Conservation (phyloP, 2,888 invertebrate genomes). For the Sacculina carcini region DNA sequence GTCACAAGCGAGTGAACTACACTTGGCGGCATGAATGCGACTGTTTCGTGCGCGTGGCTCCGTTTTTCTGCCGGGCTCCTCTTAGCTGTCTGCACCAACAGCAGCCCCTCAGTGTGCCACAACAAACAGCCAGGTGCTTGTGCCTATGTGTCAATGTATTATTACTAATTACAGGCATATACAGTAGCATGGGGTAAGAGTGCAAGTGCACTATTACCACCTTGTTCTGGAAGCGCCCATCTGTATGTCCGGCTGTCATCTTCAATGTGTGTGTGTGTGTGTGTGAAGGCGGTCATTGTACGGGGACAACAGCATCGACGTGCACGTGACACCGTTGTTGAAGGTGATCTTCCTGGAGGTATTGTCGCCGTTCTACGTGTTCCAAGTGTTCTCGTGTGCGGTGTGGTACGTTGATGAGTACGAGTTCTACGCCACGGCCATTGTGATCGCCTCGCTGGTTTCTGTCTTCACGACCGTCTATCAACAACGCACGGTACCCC, state of each 20-base stretch:
- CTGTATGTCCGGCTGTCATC: too few species aligned
- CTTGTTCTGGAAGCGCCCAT: too few species aligned
- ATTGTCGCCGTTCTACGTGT: conserved; percentile 82
- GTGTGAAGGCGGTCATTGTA: conserved; percentile 39
- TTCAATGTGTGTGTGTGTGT: not conserved
- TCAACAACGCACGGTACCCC: conserved; percentile 3
- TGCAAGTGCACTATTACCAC: too few species aligned
- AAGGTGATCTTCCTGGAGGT: conserved; percentile 51
- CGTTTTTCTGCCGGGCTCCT: not conserved
- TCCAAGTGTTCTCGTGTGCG: conserved; percentile 39
- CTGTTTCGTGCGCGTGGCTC: conserved; percentile 14
- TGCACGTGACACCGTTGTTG: conserved; percentile 42
- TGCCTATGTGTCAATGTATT: too few species aligned
- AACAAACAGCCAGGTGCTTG: not conserved
- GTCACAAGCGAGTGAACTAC: conserved; percentile 55
- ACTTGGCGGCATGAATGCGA: conserved; percentile 45
- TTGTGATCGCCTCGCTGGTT: conserved; percentile 43
- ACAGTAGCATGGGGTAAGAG: too few species aligned
- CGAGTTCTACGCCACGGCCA: conserved; percentile 64
- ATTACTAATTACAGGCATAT: too few species aligned
- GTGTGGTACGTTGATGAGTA: conserved; percentile 76
- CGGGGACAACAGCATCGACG: conserved; percentile 55
- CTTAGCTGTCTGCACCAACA: not conserved
- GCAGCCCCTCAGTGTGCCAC: not conserved
- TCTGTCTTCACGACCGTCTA: conserved; percentile 13